Evolutionary conservation across 2,888 invertebrate species (phyloP), one percentile per base, ranked within the genome.

Genomic region (Brenthis ino): DNA sequence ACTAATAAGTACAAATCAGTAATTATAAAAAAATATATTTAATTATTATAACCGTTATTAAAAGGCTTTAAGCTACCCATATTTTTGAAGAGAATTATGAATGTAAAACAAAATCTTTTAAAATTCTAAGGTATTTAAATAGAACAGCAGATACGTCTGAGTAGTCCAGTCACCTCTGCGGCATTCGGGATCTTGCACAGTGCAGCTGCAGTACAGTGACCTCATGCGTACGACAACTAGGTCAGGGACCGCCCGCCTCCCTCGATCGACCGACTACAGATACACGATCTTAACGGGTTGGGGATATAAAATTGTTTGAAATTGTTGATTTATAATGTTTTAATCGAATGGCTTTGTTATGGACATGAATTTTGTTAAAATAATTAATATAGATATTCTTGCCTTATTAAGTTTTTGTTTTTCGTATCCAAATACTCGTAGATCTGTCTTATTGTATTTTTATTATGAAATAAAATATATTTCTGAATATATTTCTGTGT

Each of bases 161-260:
- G 76, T 75, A 75, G 89, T 87, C 84, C 85, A 88, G 80, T 87
- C 85, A 87, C 86, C 87, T 83, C 85, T 88, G 91, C 91, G 86
- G 89, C 82, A 85, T 86, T 88, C 78, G 82, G 84, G 72, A 77
- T 81, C 82, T 85, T 91, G 63, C 37, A 43, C 37, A 16, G 14
- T 51, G 91, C 92, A 91, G 85, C 90, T 92, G 91, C 92, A 93
- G 91, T 91, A 89, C 92, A 92, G 83, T 92, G 91, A 92, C 91
- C 92, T 86, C 89, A 86, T 87, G 91, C 89, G 91, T 91, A 92
- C 92, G 83, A 81, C 83, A 79, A 77, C 69, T 78, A 71, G 79
- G 78, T 79, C 79, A 78, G 75, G 76, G 76, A 89, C 91, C 89
- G 89, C 88, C 77, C 85, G 85, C 85, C 82, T 85, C 85, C 79